These are phyloP conservation scores for Tricholaema leucomelas DNA, from an alignment of 2,113 vertebrate species.

Conservation along the genomic window DNA sequence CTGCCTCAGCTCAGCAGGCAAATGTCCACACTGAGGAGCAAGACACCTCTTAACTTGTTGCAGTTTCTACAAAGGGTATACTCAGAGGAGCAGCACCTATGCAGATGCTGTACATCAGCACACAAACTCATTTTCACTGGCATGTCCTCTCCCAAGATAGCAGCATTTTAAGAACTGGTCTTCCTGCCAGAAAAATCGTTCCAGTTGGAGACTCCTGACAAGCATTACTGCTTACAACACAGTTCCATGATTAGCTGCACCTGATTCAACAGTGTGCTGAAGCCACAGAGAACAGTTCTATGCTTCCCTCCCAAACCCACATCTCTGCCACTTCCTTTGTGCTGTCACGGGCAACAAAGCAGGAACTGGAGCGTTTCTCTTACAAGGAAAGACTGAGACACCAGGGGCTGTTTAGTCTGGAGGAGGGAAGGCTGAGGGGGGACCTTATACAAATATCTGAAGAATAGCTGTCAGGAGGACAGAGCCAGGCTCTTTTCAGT, in stretches of 20 bases:
- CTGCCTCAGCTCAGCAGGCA: not conserved
- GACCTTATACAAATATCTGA: too few relatives aligned
- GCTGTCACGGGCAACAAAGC: not conserved
- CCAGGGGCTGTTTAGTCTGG: too few relatives aligned
- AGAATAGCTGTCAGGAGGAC: too few relatives aligned
- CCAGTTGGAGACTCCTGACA: not conserved
- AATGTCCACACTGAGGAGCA: not conserved
- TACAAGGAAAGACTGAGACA: too few relatives aligned
- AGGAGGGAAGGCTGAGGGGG: too few relatives aligned
- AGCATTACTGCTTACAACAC: not conserved
- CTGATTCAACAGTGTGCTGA: not conserved
- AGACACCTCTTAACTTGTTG: not conserved
- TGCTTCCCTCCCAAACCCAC: fast-evolving
- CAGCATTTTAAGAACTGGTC: not conserved
- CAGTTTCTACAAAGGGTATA: not conserved
- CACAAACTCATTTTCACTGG: not conserved
- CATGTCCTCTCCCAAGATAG: not conserved
- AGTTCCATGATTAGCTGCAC: not conserved
- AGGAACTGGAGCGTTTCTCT: not conserved
- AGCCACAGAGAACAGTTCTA: not conserved
- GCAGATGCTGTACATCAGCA: not conserved
- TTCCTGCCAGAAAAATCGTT: not conserved
- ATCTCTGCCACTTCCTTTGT: not conserved
- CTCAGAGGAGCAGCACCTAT: not conserved
- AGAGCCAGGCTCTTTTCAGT: too few relatives aligned